A percentile compares a stretch with the other conserved stretches of the same genome.
phyloP scores from a whole-genome alignment of 2,888 invertebrate species.

The Uropetala carovei region DNA sequence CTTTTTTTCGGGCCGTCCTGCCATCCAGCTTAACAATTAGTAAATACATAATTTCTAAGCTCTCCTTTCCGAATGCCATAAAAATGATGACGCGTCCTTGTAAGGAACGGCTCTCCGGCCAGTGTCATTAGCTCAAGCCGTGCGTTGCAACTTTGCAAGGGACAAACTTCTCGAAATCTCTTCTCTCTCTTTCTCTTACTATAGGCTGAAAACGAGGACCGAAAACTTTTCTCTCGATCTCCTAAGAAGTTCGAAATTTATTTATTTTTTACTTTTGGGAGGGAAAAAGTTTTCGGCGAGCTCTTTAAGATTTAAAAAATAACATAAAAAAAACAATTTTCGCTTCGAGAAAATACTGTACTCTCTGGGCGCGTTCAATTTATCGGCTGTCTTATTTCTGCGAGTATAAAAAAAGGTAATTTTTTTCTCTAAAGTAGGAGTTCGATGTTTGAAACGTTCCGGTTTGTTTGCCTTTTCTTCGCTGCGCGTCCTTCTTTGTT shows the following conservation, averaged over 20 bases:
- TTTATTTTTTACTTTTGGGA: background rate
- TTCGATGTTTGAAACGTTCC: no score
- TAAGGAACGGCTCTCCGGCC: background rate
- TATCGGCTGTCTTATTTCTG: no score
- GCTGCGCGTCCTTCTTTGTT: no score
- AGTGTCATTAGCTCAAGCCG: conserved; percentile 37
- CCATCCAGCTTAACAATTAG: conserved; percentile 2
- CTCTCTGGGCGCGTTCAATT: no score
- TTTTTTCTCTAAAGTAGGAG: no score
- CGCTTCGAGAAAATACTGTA: no score
- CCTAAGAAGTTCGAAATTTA: background rate
- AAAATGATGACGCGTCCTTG: background rate
- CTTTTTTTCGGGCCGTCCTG: background rate
- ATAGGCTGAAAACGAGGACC: background rate
- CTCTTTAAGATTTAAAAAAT: background rate
- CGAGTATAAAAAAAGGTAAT: no score
- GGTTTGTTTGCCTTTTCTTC: no score
- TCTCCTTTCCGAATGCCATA: background rate
- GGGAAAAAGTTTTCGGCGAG: background rate
- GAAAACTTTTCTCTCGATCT: background rate
- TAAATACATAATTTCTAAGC: background rate
- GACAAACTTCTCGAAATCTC: background rate
- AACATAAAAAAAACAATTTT: no score
- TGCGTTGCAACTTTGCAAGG: background rate
- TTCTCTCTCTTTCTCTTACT: background rate